phyloP scores from a whole-genome alignment of 2,888 invertebrate genomes.

The Megamerina dolium region DNA sequence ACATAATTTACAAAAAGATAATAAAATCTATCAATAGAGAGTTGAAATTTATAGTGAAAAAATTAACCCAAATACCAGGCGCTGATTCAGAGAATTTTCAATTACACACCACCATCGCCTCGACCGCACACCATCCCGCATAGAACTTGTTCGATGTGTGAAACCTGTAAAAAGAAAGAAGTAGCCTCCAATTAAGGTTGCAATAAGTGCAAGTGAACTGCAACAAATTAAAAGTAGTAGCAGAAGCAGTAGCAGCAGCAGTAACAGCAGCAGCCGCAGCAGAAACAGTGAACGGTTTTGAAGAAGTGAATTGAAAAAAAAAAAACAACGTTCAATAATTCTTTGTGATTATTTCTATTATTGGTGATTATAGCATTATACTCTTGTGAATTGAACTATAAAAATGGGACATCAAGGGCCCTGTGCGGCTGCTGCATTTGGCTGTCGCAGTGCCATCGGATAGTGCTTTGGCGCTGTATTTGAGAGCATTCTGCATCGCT shows the following conservation, averaged over 20 bases:
- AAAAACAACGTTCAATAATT: too few relatives aligned
- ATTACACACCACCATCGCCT: not conserved
- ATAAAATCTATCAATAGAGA: too few relatives aligned
- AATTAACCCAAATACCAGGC: not conserved
- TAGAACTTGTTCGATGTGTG: too few relatives aligned
- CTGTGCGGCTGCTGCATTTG: not conserved
- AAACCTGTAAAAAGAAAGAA: too few relatives aligned
- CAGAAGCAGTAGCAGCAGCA: not conserved
- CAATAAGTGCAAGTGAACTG: conserved; percentile 2
- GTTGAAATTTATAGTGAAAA: too few relatives aligned
- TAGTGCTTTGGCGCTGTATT: conserved; percentile 3
- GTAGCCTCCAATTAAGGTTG: not conserved
- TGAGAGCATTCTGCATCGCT: conserved; percentile 33
- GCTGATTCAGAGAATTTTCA: not conserved
- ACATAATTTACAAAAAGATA: too few relatives aligned
- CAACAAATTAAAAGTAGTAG: not conserved
- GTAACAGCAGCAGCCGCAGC: not conserved
- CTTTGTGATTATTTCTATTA: too few relatives aligned
- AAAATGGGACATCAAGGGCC: conserved; percentile 1
- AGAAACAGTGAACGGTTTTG: not conserved
- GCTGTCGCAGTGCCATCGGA: not conserved
- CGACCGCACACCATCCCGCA: not conserved
- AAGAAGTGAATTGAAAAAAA: too few relatives aligned
- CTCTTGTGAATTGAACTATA: too few relatives aligned
- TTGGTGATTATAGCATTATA: too few relatives aligned